phyloP scores from a whole-genome alignment of 2,888 invertebrate species.

The Dastarcus helophoroides region DNA sequence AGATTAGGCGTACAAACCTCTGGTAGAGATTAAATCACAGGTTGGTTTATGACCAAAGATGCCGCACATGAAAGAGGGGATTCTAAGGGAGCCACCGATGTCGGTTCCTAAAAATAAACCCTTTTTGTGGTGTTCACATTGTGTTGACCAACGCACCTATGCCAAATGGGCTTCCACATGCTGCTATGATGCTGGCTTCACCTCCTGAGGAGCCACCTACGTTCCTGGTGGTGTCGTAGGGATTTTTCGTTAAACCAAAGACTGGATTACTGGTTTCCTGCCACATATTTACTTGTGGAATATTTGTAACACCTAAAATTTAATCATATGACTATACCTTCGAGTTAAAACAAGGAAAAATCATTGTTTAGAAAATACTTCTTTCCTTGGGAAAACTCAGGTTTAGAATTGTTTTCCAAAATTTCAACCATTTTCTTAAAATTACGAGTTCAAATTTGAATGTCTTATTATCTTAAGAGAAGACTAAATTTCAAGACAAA shows the following conservation, averaged over 20 bases:
- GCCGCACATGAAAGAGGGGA: slow-evolving; percentile 85
- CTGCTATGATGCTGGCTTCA: slow-evolving; percentile 63
- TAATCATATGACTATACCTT: too few relatives aligned
- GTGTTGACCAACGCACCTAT: slow-evolving; percentile 48
- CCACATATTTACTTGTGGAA: slow-evolving; percentile 91
- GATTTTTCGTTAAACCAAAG: slow-evolving; percentile 83
- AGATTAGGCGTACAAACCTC: slow-evolving; percentile 36
- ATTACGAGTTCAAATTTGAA: too few relatives aligned
- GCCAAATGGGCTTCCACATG: slow-evolving; percentile 73
- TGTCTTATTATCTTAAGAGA: too few relatives aligned
- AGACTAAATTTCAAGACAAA: too few relatives aligned
- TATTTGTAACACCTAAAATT: slow-evolving; percentile 53
- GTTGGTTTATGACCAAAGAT: slow-evolving; percentile 76
- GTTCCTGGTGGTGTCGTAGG: slow-evolving; percentile 74
- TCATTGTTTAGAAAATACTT: too few relatives aligned
- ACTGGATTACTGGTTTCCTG: slow-evolving; percentile 79
- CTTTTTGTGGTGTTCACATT: too few relatives aligned
- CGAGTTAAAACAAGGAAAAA: too few relatives aligned
- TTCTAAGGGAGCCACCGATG: slow-evolving; percentile 93
- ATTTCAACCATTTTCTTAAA: too few relatives aligned
- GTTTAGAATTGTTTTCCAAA: too few relatives aligned
- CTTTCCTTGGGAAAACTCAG: too few relatives aligned
- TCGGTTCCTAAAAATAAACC: slow-evolving; percentile 55
- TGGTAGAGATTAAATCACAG: slow-evolving; percentile 34
- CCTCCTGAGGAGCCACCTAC: slow-evolving; percentile 92